Base-by-base conservation (phyloP, 92 coral and sea anemone genomes). In the Metridium senile region DNA sequence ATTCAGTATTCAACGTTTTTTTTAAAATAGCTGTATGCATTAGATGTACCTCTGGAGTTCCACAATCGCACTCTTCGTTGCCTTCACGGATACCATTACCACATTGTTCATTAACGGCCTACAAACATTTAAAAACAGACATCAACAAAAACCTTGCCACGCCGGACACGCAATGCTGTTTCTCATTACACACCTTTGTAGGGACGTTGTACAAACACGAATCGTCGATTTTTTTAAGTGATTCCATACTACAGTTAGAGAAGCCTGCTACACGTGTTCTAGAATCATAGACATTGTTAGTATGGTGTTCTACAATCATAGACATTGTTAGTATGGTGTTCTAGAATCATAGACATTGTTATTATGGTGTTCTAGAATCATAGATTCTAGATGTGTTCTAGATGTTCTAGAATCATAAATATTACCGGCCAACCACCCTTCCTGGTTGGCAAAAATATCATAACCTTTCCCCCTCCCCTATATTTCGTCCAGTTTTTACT, bases 11-110 rank as follows among this genome's bases (percentile, higher is more conserved):
- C n/a, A n/a, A n/a, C n/a, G n/a, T n/a, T n/a, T n/a, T n/a, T n/a
- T n/a, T n/a, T n/a, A n/a, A n/a, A n/a, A n/a, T n/a, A n/a, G n/a
- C n/a, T n/a, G n/a, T 32, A 33, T 66, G 20, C n/a, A 22, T 8
- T 6, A 32, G 8, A 52, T 0, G 1, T 64, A 91, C 97, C 98
- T 93, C 86, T n/a, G 88, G 86, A 33, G 98, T 82, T 2, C 98
- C 98, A 56, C 98, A 93, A 68, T 93, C 98, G 53, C 98, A 93
- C 46, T 93, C 97, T 66, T 93, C 98, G 62, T 86, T 87, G 26
- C 71, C 91, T 58, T 93, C 98, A 20, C 93, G 85, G 25, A 93
- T 91, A 3, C 97, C 97, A 68, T 93, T 93, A 0, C 98, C 98
- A 77, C 98, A 93, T 59, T 51, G 76, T 17, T 83, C 78, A 66